Evolutionary conservation across 2,797 vertebrate species (phyloP).

Genomic region (Orientallactaga sibirica): DNA sequence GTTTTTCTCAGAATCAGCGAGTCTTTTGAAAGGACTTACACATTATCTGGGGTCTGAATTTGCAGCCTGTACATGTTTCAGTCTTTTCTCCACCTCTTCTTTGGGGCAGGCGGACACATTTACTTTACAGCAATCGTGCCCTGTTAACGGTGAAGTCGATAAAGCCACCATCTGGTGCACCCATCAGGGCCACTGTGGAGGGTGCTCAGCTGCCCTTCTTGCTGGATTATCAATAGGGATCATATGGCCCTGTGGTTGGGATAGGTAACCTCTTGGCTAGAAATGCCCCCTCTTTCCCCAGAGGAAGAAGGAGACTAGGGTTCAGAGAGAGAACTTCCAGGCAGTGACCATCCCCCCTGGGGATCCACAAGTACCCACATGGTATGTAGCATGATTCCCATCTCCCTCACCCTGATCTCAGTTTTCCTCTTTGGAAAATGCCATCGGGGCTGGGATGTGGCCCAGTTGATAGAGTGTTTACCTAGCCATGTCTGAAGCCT

Average conservation of each 20-base stretch:
- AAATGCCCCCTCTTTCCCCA: too few relatives aligned
- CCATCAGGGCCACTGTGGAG: rapidly evolving
- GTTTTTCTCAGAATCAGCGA: background rate
- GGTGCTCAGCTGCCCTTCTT: background rate
- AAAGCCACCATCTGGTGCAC: background rate
- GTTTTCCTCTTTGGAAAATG: background rate
- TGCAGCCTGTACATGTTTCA: background rate
- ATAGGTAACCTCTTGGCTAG: background rate
- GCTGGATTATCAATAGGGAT: background rate
- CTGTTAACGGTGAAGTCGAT: background rate
- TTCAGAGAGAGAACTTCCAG: background rate
- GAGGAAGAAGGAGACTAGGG: constrained; percentile 13
- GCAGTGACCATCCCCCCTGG: background rate
- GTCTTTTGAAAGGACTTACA: background rate
- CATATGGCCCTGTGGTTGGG: background rate
- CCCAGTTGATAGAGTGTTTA: background rate
- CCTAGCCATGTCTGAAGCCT: background rate
- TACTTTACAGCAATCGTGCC: background rate
- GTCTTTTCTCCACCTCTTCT: background rate
- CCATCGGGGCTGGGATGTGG: background rate
- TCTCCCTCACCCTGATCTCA: background rate
- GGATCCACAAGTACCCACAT: background rate
- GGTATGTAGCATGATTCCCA: background rate
- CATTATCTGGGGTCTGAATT: constrained; percentile 23
- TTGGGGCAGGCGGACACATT: rapidly evolving